Evolutionary conservation across 2,888 invertebrate genomes (phyloP).

Genomic region (Mellilla xanthometata): DNA sequence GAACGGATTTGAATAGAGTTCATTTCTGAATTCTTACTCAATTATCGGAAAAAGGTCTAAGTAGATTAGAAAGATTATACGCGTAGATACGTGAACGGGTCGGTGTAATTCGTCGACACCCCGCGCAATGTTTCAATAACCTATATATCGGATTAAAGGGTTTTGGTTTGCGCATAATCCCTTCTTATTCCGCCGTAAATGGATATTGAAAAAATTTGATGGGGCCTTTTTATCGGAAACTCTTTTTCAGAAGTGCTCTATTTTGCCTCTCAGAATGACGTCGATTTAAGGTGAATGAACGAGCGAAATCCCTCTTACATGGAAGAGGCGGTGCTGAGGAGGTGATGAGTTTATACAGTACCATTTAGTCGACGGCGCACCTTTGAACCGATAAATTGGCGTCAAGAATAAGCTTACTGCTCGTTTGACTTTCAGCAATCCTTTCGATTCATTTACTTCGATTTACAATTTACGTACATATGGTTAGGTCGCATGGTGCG

Average conservation of each 20-base stretch:
- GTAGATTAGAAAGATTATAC: slow-evolving; percentile 38
- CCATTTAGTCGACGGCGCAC: slow-evolving; percentile 73
- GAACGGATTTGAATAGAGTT: slow-evolving; percentile 33
- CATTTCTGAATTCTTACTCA: slow-evolving; percentile 36
- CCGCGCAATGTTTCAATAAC: slow-evolving; percentile 65
- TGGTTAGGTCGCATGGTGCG: slow-evolving; percentile 27
- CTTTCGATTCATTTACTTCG: slow-evolving; percentile 43
- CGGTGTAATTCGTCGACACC: slow-evolving; percentile 57
- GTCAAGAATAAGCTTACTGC: slow-evolving; percentile 55
- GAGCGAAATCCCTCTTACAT: slow-evolving; percentile 74
- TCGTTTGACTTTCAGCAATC: slow-evolving; percentile 51
- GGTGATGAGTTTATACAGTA: slow-evolving; percentile 78
- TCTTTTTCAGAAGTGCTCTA: slow-evolving; percentile 74
- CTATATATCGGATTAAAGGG: slow-evolving; percentile 70
- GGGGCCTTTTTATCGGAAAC: slow-evolving; percentile 72
- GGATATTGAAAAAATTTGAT: slow-evolving; percentile 78
- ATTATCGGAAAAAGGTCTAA: slow-evolving; percentile 43
- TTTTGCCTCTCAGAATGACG: slow-evolving; percentile 75
- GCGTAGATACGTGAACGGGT: slow-evolving; percentile 39
- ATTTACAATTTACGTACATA: slow-evolving; percentile 34
- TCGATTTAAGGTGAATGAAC: slow-evolving; percentile 80
- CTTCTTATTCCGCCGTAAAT: slow-evolving; percentile 73
- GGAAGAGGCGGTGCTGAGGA: slow-evolving; percentile 75
- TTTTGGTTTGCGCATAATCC: slow-evolving; percentile 72
- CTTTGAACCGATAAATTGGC: slow-evolving; percentile 71